A percentile compares a stretch with the other conserved stretches of the same genome.
Evolutionary conservation across 2,888 invertebrate species (phyloP).

Genomic region (Teinopalpus imperialis): DNA sequence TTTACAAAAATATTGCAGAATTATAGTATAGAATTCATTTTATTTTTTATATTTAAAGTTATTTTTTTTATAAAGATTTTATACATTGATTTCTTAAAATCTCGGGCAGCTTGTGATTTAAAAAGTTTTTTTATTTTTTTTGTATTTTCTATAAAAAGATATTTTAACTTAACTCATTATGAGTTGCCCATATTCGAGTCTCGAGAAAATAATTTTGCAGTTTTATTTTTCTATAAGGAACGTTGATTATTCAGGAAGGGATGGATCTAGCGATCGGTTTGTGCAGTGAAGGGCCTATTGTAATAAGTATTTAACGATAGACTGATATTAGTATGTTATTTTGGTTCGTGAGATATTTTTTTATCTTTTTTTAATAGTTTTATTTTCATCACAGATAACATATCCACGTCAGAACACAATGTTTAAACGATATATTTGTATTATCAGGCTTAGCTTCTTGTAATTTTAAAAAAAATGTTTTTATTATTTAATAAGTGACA

Average conservation of each 20-base stretch:
- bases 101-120: slow-evolving; percentile 18
- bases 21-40: slow-evolving; percentile 1
- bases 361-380: slow-evolving; percentile 26
- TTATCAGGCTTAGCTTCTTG: neutral
- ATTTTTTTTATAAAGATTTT: slow-evolving; percentile 1
- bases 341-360: slow-evolving; percentile 25
- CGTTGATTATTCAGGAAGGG: neutral
- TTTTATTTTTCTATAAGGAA: too few relatives aligned
- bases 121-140: slow-evolving; percentile 15
- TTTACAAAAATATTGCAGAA: too few relatives aligned
- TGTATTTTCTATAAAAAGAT: slow-evolving; percentile 2
- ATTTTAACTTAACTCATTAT: neutral
- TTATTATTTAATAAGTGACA: slow-evolving; percentile 4
- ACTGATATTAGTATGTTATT: slow-evolving; percentile 47
- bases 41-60: slow-evolving; percentile 1
- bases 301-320: slow-evolving; percentile 56
- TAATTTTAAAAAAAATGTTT: slow-evolving; percentile 18
- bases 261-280: neutral
- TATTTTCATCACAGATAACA: too few relatives aligned
- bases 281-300: slow-evolving; percentile 52
- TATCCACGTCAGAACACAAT: too few relatives aligned
- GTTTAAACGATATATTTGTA: neutral
- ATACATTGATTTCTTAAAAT: neutral
- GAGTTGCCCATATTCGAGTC: too few relatives aligned
- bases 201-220: too few relatives aligned